Evolutionary conservation across 2,888 invertebrate genomes (phyloP), one percentile per base, ranked within the genome.

Genomic region (Sturmia bella): DNA sequence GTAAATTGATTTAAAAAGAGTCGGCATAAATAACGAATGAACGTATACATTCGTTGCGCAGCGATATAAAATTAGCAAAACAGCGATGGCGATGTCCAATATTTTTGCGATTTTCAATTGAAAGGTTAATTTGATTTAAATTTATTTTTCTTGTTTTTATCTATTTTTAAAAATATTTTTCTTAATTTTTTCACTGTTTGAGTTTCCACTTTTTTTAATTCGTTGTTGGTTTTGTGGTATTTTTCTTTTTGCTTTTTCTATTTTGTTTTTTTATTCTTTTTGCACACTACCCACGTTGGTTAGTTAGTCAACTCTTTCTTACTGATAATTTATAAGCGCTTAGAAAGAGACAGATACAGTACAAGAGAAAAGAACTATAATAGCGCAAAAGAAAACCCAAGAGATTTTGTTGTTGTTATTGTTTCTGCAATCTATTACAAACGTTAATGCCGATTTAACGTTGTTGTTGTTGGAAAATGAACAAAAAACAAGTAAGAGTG

Each of bases 371-470:
- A 64, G 52, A 80, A 74, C 61, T 80, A 41, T 64, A 54, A 74
- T 56, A 82, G 69, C 76, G 72, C 54, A 64, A 63, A 68, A 68
- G 57, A 54, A 24, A 45, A 69, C 74, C 70, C 32, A 21, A 73
- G 68, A 54, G 43, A 41, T 68, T 66, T 59, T 57, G 66, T 75
- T 81, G 50, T 81, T 82, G 27, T 77, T 78, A 64, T 82, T 59
- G 73, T 70, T 21, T 32, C 43, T 61, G 21, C 39, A 83, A 82
- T 86, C 85, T 85, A 85, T 82, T 86, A 84, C 86, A 85, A 86
- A 85, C 86, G 85, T 85, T 82, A 75, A 85, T 80, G 77, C 82
- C 80, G 79, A 83, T 70, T 75, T 82, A 41, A 76, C 64, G 52
- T 74, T 76, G 75, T 82, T 84, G 75, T 84, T 77, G 66, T 56